Evolutionary conservation across 2,888 invertebrate genomes (phyloP).

Genomic region (Sericinus montela): DNA sequence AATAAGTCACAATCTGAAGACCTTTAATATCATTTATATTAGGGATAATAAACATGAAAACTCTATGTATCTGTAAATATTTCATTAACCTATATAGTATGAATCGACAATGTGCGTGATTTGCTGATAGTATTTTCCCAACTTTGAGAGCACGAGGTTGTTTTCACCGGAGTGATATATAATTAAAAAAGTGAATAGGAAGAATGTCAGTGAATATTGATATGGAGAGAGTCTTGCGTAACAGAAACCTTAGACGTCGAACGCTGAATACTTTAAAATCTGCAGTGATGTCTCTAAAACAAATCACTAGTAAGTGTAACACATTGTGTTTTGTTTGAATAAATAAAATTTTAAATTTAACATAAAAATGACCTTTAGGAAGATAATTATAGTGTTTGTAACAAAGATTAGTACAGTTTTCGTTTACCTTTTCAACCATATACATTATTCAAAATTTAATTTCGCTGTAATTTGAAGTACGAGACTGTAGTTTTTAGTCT

Average conservation of each 20-base stretch:
- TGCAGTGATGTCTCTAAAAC: conserved; percentile 66
- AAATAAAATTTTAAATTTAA: too few relatives aligned
- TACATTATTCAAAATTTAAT: too few relatives aligned
- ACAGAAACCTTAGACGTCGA: conserved; percentile 69
- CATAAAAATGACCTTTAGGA: too few relatives aligned
- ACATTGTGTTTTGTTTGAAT: too few relatives aligned
- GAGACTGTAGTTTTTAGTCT: too few relatives aligned
- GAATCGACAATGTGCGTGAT: conserved; percentile 4
- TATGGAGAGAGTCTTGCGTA: conserved; percentile 64
- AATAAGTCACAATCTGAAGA: too few relatives aligned
- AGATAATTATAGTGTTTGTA: too few relatives aligned
- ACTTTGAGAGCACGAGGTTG: conserved; percentile 61
- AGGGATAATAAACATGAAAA: too few relatives aligned
- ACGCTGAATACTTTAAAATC: conserved; percentile 69
- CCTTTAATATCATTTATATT: too few relatives aligned
- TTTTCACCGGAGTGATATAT: not conserved
- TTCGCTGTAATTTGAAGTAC: too few relatives aligned
- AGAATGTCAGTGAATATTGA: conserved; percentile 66
- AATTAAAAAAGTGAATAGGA: not conserved
- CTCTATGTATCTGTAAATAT: conserved; percentile 12
- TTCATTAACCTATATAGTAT: not conserved
- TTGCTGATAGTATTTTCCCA: conserved; percentile 50
- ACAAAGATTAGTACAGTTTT: too few relatives aligned
- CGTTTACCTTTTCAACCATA: too few relatives aligned
- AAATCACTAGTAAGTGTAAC: conserved; percentile 66